Base-by-base conservation (phyloP, 2,797 vertebrate genomes). In the Orientallactaga sibirica region DNA sequence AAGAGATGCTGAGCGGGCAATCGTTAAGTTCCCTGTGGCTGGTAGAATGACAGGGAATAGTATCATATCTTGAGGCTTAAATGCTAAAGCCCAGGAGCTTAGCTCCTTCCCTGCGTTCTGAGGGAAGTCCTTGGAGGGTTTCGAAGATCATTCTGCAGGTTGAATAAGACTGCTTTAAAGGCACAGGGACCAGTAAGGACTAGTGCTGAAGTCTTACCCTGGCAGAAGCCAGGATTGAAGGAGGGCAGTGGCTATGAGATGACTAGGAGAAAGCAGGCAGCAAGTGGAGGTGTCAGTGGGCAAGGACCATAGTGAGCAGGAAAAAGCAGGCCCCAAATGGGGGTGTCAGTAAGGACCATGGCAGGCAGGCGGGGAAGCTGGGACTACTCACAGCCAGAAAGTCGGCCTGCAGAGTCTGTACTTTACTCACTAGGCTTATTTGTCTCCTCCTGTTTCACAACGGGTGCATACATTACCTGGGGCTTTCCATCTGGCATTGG, bases 11-110 rank as follows among this genome's bases (percentile, higher is more conserved):
- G 5, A 2, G 15, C 10, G 29, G 64, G 77, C 20, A 43, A 1
- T 37, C 0, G 0, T 18, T 25, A 11, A 2, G 12, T 7, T 86
- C 58, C 4, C 37, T 12, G 1, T 8, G 66, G 5, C 19, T 19
- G 22, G 11, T 3, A 1, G 7, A 27, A 29, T 0, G 16, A 4
- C 41, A 4, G 27, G 70, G 41, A 22, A 19, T 33, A 58, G 29
- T 14, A 19, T 66, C 55, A 66, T 16, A 8, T 86, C 81, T 20
- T 9, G 58, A 64, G 52, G 14, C 55, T 43, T 20, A 0, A 27
- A 55, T 55, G 16, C 84, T 9, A 18, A 78, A 48, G 11, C 71
- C 78, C 10, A 18, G 29, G 29, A 55, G 80, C 11, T 24, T 41
- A 33, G 20, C 3, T 11, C n/a, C 19, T 81, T 80, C 33, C 24